These are phyloP conservation scores for Noturus placidus DNA, from an alignment of 2,113 vertebrate genomes.

Conservation along the genomic window DNA sequence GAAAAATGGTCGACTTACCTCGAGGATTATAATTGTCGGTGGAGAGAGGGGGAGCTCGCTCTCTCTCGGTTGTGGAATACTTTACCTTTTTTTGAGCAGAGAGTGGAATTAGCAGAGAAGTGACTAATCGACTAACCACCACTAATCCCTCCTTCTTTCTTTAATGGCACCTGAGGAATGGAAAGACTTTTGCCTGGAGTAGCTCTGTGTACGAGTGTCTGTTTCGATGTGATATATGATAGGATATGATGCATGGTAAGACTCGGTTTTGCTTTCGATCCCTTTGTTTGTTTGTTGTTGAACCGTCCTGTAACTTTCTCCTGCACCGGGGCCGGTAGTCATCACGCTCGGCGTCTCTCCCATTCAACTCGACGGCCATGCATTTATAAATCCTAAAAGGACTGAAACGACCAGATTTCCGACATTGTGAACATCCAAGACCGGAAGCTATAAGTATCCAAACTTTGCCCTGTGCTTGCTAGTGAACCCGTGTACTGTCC, in stretches of 20 bases:
- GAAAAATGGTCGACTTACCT: slow-evolving; percentile 50
- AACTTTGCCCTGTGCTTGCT: neutral
- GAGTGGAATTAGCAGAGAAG: slow-evolving; percentile 49
- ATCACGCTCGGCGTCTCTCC: slow-evolving; percentile 52
- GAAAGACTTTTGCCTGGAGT: slow-evolving; percentile 43
- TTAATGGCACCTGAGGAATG: slow-evolving; percentile 39
- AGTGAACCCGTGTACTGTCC: no score
- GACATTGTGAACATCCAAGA: neutral
- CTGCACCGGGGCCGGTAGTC: slow-evolving; percentile 44
- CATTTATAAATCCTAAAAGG: neutral
- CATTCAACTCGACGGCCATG: slow-evolving; percentile 26
- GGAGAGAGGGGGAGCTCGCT: neutral
- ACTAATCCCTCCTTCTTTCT: neutral
- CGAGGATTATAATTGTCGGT: slow-evolving; percentile 48
- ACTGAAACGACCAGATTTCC: neutral
- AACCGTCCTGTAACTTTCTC: slow-evolving; percentile 22
- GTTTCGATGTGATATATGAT: no score
- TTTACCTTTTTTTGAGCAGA: slow-evolving; percentile 32
- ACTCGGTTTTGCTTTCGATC: slow-evolving; percentile 35
- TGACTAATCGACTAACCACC: neutral
- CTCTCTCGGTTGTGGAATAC: slow-evolving; percentile 55
- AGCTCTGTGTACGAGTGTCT: neutral
- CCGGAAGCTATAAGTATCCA: neutral
- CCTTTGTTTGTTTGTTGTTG: neutral
- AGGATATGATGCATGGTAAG: slow-evolving; percentile 45